These are phyloP conservation scores for Coturnix japonica DNA, from an alignment of 2,113 vertebrate species.

Conservation along the genomic window DNA sequence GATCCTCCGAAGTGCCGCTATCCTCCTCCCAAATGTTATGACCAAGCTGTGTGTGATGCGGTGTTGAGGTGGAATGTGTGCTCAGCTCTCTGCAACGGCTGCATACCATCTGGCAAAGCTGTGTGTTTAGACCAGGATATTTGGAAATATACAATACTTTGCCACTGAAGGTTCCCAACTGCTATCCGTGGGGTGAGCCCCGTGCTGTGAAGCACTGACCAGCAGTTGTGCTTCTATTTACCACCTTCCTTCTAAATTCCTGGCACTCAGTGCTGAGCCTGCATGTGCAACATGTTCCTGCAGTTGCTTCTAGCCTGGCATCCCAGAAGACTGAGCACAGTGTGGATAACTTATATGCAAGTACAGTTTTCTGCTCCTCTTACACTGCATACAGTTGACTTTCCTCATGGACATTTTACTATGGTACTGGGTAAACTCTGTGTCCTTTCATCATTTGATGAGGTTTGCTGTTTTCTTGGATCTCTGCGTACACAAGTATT, in stretches of 20 bases:
- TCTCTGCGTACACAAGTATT: not conserved
- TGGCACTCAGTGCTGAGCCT: accelerated
- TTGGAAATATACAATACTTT: accelerated
- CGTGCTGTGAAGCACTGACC: not conserved
- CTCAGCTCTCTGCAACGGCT: not conserved
- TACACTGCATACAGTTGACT: accelerated
- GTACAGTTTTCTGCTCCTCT: not conserved
- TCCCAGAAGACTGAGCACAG: not conserved
- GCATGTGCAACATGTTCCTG: accelerated
- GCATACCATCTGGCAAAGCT: not conserved
- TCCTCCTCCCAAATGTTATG: not conserved
- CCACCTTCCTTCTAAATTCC: not conserved
- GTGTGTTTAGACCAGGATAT: accelerated
- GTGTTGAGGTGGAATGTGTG: not conserved
- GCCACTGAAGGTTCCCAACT: not conserved
- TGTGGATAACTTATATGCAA: not conserved
- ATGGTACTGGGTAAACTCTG: not conserved
- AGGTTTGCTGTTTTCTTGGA: not conserved
- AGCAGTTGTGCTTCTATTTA: accelerated
- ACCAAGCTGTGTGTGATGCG: accelerated
- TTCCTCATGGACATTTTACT: not conserved
- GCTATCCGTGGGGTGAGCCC: not conserved
- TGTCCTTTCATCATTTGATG: not conserved
- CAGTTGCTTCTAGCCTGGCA: not conserved
- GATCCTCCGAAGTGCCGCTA: not conserved